Base-by-base conservation (phyloP, 1,140 invertebrate species). In the Sycophila sp. region DNA sequence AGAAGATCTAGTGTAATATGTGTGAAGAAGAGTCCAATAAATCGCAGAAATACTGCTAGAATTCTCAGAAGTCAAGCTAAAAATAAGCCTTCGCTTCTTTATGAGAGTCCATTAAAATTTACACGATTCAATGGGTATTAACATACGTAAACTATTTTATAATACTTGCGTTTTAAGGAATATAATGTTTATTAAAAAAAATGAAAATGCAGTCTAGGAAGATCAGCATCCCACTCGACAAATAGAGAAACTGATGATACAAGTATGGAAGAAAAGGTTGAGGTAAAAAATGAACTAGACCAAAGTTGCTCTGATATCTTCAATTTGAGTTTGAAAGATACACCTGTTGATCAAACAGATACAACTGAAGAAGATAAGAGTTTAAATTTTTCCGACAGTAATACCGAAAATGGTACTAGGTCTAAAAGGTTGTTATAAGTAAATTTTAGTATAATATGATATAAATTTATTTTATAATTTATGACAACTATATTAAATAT, bases 31-130 rank as follows among this genome's bases (percentile, higher is more conserved):
- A 64, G 62, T 60, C 62, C 69, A 10, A 51, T 47, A 47, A 15
- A 4, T 26, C 22, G 36, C 1, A 60, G 13, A 36, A 64, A 47
- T 47, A 38, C n/a, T 36, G 15, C 10, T 38, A 32, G 58, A n/a
- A 58, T 10, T 47, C 4, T 24, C 8, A 47, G 3, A 49, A 64
- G 28, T 24, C 2, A 10, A 36, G 11, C 5, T 19, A 70, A 28
- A 22, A 19, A 13, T 34, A 19, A 5, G 22, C 28, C n/a, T 17
- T 26, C 32, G 59, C 0, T 24, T 17, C 4, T 0, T 8, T 72
- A 72, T 67, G 70, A 72, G 28, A 72, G 70, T 62, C 70, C 64
- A 17, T 24, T 72, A 4, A 53, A 45, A 47, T 32, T 42, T 67
- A 17, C 66, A n/a, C n/a, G 13, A n/a, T 19, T 42, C 30, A 51